These are phyloP conservation scores for Artemia sp. DNA, from an alignment of 2,888 invertebrate species.

Conservation along the genomic window DNA sequence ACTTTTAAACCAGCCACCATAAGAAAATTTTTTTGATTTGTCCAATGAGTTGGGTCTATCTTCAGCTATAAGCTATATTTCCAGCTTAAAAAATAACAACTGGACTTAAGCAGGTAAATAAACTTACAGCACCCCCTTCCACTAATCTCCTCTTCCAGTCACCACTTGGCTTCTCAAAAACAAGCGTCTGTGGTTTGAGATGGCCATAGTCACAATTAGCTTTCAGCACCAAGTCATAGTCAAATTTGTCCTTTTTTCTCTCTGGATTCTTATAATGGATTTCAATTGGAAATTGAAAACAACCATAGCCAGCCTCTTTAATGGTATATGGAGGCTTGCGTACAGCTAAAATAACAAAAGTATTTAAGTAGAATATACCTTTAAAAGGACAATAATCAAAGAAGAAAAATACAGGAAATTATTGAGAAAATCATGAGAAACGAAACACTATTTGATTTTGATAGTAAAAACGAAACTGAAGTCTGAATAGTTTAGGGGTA, in stretches of 20 bases:
- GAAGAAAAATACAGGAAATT: conserved; percentile 23
- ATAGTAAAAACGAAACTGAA: conserved; percentile 19
- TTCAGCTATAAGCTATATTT: no score
- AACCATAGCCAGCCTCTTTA: conserved; percentile 88
- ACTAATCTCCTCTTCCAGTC: conserved; percentile 73
- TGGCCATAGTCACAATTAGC: conserved; percentile 52
- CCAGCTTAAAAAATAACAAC: no score
- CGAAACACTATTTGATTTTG: conserved; percentile 13
- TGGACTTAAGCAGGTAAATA: no score
- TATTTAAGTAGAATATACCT: no score
- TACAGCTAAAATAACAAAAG: conserved; percentile 45
- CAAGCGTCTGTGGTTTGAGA: conserved; percentile 58
- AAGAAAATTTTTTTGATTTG: no score
- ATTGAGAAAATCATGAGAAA: neutral
- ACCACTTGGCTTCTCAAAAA: conserved; percentile 67
- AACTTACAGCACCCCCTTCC: conserved; percentile 61
- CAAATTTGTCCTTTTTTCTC: conserved; percentile 54
- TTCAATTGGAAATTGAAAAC: conserved; percentile 74
- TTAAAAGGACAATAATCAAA: conserved; percentile 20
- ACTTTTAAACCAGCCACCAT: no score
- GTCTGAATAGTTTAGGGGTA: neutral
- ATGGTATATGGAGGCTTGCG: conserved; percentile 79
- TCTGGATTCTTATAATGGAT: conserved; percentile 73
- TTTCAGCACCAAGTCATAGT: conserved; percentile 71
- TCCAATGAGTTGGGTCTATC: no score